These are phyloP conservation scores for Thomomys bottae DNA, from an alignment of 2,113 vertebrate species.

Conservation along the genomic window DNA sequence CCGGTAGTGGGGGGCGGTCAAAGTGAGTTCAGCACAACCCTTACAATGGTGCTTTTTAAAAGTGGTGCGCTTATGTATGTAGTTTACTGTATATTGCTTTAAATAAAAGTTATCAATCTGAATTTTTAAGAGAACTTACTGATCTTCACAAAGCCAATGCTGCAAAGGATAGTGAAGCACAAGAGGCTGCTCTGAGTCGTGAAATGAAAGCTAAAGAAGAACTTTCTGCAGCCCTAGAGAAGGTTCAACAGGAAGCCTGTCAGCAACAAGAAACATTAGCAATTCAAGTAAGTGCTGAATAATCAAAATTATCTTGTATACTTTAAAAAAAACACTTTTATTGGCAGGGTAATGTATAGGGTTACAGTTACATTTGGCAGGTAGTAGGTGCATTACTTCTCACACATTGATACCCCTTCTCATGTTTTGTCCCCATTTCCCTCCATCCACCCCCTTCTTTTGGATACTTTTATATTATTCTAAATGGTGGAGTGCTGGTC, in stretches of 20 bases:
- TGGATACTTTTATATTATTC: background rate
- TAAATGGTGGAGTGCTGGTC: background rate
- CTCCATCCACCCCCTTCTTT: too few species aligned
- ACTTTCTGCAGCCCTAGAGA: conserved; percentile 91
- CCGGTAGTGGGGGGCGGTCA: background rate
- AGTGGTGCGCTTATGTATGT: background rate
- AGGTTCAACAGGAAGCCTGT: conserved; percentile 92
- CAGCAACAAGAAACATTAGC: conserved; percentile 94
- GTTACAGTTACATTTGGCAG: too few species aligned
- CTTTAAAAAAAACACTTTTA: too few species aligned
- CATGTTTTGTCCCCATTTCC: too few species aligned
- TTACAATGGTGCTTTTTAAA: background rate
- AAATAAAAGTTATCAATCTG: conserved; percentile 60
- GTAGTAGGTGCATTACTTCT: too few species aligned
- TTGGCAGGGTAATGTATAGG: too few species aligned
- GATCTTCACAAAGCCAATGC: conserved; percentile 96
- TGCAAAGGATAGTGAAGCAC: conserved; percentile 93
- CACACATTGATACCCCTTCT: too few species aligned
- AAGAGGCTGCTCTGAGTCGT: conserved; percentile 92
- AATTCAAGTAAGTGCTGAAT: conserved; percentile 88
- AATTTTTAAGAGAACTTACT: conserved; percentile 91
- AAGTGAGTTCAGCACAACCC: background rate
- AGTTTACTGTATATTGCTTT: conserved; percentile 7
- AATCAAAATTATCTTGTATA: background rate
- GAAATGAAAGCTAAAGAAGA: conserved; percentile 94